Evolutionary conservation across 2,113 vertebrate genomes (phyloP).

Genomic region (Microcebus griseorufus): DNA sequence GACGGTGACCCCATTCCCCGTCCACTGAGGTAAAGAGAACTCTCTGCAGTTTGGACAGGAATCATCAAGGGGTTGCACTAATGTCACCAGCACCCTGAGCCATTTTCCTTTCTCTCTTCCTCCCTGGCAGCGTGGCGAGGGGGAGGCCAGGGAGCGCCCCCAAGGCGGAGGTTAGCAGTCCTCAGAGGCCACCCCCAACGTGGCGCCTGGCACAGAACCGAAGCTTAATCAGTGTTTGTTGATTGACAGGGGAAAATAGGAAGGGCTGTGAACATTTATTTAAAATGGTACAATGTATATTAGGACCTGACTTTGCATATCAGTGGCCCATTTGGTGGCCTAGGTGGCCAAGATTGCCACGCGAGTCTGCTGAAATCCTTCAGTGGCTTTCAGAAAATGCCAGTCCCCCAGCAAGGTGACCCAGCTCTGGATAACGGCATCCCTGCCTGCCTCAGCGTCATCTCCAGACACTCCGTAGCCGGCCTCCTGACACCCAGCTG

Average conservation of each 20-base stretch:
- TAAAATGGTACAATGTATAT: no score
- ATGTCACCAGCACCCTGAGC: neutral
- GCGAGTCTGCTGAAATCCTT: neutral
- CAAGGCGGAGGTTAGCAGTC: no score
- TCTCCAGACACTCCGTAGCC: rapidly evolving
- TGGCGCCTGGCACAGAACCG: rapidly evolving
- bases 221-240: no score
- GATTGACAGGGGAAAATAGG: neutral
- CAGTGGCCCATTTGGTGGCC: no score
- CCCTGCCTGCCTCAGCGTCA: neutral
- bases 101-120: neutral
- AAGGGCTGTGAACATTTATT: neutral
- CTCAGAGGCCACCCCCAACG: no score
- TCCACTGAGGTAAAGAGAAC: neutral
- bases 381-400: neutral
- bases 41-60: neutral
- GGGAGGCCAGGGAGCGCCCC: neutral
- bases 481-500: neutral
- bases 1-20: neutral
- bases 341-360: neutral
- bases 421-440: neutral
- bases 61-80: neutral
- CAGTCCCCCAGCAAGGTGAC: neutral
- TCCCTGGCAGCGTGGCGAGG: no score
- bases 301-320: no score